phyloP scores from a whole-genome alignment of 2,888 invertebrate species.

The Caenorhabditis drosophilae region DNA sequence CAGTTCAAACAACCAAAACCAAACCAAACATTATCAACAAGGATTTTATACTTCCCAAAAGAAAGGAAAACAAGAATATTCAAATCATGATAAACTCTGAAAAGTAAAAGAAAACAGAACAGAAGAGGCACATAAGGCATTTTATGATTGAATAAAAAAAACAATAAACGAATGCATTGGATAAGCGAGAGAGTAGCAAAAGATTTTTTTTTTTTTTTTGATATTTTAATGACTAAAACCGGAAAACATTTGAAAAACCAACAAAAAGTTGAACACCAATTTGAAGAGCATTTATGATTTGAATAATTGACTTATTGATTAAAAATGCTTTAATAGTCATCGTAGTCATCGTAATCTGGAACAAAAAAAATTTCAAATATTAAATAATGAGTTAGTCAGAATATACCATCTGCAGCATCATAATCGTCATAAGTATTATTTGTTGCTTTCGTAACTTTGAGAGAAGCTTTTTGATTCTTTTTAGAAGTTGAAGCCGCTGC shows the following conservation, averaged over 20 bases:
- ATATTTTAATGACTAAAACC: no score
- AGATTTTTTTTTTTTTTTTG: no score
- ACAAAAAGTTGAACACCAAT: not conserved
- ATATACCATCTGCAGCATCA: conserved; percentile 9
- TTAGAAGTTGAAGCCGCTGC: conserved; percentile 9
- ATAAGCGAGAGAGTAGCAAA: no score
- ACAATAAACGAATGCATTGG: not conserved
- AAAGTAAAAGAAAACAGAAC: not conserved
- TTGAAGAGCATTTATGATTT: not conserved
- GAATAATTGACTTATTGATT: no score
- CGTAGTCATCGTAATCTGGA: conserved; percentile 38
- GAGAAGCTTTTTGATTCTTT: conserved; percentile 38
- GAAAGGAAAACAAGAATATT: not conserved
- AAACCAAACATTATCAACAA: not conserved
- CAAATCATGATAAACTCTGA: not conserved
- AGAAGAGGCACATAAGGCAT: conserved; percentile 5
- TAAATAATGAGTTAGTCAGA: not conserved
- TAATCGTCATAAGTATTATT: conserved; percentile 46
- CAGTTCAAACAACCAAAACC: no score
- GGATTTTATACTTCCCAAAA: conserved; percentile 2
- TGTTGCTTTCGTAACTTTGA: conserved; percentile 39
- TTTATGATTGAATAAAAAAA: not conserved
- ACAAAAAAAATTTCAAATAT: not conserved
- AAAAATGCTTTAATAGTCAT: conserved; percentile 25
- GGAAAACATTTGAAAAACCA: no score